Base-by-base conservation (phyloP, 2,888 invertebrate species). In the Artemia sp. region DNA sequence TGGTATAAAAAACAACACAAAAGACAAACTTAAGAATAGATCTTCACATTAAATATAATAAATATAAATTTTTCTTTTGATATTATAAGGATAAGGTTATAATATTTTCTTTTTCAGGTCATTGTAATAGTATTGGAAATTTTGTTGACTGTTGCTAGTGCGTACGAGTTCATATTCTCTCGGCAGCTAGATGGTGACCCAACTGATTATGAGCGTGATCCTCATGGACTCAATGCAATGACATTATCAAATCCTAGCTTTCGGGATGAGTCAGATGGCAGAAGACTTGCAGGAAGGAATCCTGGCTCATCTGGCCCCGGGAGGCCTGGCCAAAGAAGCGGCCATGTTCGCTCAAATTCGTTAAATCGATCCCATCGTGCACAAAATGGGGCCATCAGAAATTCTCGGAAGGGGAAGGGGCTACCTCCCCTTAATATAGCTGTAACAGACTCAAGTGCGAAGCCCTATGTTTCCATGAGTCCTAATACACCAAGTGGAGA, bases 111-210 rank as follows among this genome's bases (percentile, higher is more conserved):
- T 69, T 83, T 84, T 3, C 83, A 91, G 90, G 84, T 91, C 78
- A 83, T 86, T 73, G 84, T 87, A 74, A 88, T 91, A 77, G 83
- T 87, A 24, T 79, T 90, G 75, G 86, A 88, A 77, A 85, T 87
- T 69, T 80, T 85, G 66, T 80, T 91, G 70, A 88, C 90, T 76
- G 85, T 90, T 73, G 85, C 87, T 80, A 84, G 89, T 6, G 77
- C 90, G 70, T 90, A 90, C 79, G 91, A 91, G 79, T 84, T 89
- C 74, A 80, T 90, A 75, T 89, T 86, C 11, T 67, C 68, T 14
- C 67, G 70, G 64, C 68, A 67, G 12, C 81, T 81, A 51, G 89
- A 89, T 9, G 90, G 90, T 12, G 90, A 91, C 79, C 91, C 91
- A 0, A 90, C 90, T 64, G 79, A 78, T 74, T 79, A 81, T 74